These are phyloP conservation scores for Labeo catla DNA, from an alignment of 2,113 vertebrate genomes.

Conservation along the genomic window DNA sequence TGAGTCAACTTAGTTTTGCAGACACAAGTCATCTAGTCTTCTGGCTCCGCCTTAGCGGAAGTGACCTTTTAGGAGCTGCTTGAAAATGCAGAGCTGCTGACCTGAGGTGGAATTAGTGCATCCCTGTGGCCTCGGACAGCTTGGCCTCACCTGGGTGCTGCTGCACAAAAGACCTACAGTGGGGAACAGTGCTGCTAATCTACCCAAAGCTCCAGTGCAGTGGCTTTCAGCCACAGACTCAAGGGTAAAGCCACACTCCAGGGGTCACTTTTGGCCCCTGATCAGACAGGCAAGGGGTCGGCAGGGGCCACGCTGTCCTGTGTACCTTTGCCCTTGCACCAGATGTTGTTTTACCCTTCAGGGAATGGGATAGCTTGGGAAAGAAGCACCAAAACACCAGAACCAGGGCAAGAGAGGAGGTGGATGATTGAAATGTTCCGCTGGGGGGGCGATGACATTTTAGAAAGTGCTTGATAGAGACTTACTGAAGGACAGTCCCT, in stretches of 20 bases:
- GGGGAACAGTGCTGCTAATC: conserved; percentile 74
- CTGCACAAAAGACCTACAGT: conserved; percentile 71
- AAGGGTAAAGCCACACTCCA: conserved; percentile 66
- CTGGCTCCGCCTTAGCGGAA: conserved; percentile 55
- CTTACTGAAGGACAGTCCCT: conserved; percentile 18
- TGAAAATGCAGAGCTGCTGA: conserved; percentile 72
- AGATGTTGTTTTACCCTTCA: conserved; percentile 66
- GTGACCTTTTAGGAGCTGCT: conserved; percentile 72
- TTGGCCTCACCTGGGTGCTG: conserved; percentile 76
- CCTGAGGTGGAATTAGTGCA: conserved; percentile 75
- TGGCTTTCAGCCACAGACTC: conserved; percentile 29
- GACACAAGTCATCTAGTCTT: conserved; percentile 12
- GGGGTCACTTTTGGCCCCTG: conserved; percentile 72
- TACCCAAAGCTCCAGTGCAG: conserved; percentile 68
- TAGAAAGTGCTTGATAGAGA: conserved; percentile 30
- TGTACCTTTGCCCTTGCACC: conserved; percentile 71
- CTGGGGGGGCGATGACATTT: conserved; percentile 24
- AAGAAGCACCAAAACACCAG: conserved; percentile 45
- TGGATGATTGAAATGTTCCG: conserved; percentile 60
- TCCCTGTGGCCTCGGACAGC: conserved; percentile 74
- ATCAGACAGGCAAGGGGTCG: conserved; percentile 70
- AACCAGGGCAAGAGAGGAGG: conserved; percentile 59
- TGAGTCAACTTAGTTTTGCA: conserved; percentile 14
- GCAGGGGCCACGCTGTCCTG: conserved; percentile 65
- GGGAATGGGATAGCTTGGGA: conserved; percentile 58